Evolutionary conservation across 2,797 vertebrate genomes (phyloP).

Genomic region (Rhinella marina): DNA sequence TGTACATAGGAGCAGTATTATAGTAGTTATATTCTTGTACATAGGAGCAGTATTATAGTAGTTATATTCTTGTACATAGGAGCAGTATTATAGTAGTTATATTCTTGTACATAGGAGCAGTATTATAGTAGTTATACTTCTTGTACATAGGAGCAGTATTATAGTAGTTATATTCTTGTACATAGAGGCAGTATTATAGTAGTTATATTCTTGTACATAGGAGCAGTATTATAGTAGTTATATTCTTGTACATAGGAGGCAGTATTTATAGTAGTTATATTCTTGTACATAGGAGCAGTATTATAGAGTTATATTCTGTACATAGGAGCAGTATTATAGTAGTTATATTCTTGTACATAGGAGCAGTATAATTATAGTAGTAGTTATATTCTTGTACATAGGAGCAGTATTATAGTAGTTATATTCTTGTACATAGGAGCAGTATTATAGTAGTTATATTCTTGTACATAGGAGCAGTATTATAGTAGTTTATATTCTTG

Average conservation of each 20-base stretch:
- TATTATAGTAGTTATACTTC: too few species aligned
- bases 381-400: neutral
- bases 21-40: constrained; percentile 2
- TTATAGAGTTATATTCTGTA: neutral
- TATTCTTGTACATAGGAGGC: too few species aligned
- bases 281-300: neutral
- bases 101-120: too few species aligned
- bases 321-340: neutral
- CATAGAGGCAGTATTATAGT: neutral
- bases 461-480: too few species aligned
- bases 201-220: neutral
- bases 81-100: too few species aligned
- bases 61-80: neutral
- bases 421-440: too few species aligned
- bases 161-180: too few species aligned
- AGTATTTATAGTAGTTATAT: neutral
- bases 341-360: neutral
- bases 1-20: neutral
- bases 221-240: too few species aligned
- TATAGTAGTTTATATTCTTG: too few species aligned
- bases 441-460: too few species aligned
- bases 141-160: too few species aligned
- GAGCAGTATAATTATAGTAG: neutral
- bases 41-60: constrained; percentile 1
- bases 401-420: too few species aligned